Evolutionary conservation across 2,797 vertebrate species (phyloP).

Genomic region (Sebastes vulpes): DNA sequence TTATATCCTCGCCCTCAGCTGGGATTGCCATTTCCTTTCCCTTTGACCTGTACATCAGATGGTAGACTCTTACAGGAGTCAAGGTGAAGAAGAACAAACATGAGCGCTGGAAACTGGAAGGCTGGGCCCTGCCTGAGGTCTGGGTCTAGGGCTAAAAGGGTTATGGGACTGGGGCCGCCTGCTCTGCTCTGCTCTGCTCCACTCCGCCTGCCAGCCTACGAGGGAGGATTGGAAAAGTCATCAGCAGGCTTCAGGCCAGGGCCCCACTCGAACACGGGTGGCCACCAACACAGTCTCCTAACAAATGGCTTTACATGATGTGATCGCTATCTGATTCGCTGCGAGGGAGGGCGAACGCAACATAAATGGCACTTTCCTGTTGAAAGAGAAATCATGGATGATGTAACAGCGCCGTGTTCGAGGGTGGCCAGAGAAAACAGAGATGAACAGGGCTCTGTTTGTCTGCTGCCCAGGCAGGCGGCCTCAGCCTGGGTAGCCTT

Average conservation of each 20-base stretch:
- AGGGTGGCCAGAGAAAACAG: conserved; percentile 70
- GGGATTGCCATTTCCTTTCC: conserved; percentile 89
- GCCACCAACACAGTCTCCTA: conserved; percentile 78
- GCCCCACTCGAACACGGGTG: conserved; percentile 84
- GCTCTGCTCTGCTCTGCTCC: conserved; percentile 33
- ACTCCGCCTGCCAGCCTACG: conserved; percentile 65
- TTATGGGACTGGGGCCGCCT: conserved; percentile 35
- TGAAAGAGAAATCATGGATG: conserved; percentile 76
- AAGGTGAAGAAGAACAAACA: conserved; percentile 90
- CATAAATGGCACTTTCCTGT: conserved; percentile 67
- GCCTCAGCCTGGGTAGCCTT: conserved; percentile 42
- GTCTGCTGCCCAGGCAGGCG: conserved; percentile 51
- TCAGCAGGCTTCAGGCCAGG: conserved; percentile 78
- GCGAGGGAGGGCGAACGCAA: conserved; percentile 47
- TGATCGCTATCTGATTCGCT: conserved; percentile 73
- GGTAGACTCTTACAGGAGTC: conserved; percentile 85
- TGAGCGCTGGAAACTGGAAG: conserved; percentile 42
- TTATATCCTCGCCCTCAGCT: conserved; percentile 79
- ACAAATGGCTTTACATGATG: conserved; percentile 85
- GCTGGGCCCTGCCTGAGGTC: conserved; percentile 49
- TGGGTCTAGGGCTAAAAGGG: conserved; percentile 38
- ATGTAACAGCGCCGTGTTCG: conserved; percentile 60
- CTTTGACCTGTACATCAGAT: conserved; percentile 84
- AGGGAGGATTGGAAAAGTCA: conserved; percentile 90
- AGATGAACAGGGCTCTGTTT: conserved; percentile 66